Base-by-base conservation (phyloP, 2,888 invertebrate species). In the Ochropacha duplaris region DNA sequence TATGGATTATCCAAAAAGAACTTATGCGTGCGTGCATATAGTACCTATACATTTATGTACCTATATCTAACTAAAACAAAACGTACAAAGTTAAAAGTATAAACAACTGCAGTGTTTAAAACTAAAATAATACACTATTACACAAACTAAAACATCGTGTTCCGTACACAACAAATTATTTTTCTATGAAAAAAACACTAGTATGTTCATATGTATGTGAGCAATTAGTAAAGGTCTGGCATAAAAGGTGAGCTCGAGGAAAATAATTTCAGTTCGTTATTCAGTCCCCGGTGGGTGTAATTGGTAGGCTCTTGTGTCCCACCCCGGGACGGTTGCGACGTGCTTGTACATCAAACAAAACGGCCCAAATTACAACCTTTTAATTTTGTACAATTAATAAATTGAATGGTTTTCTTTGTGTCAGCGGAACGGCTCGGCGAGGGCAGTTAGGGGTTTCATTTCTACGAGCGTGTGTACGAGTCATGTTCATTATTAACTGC, bases 181-280 rank as follows among this genome's bases (percentile, higher is more conserved):
- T 19, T 19, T 6, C 6, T 9, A 12, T 28, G 22, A 16, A 51
- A 31, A 52, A 52, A 31, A 34, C 11, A n/a, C 9, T 19, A 19
- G 52, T 16, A 50, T n/a, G 52, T 52, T 19, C 54, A 57, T 61
- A 60, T 65, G 69, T 69, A 71, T 65, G 70, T 70, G 64, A 74
- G 78, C 82, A 85, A 87, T 86, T 84, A 85, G 78, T 68, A 62
- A 68, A 72, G 76, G 78, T 74, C 81, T 71, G 65, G 63, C 76
- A 73, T 72, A 76, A 81, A 82, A 81, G 78, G 78, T 73, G 75
- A 79, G 71, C 69, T 70, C 62, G 72, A 78, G 76, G 74, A 79
- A 83, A 84, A 83, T 83, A 78, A 83, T 84, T 81, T 72, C 71
- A 73, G 76, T 83, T 80, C 81, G 77, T 84, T 85, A 82, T 81